Evolutionary conservation across 2,888 invertebrate species (phyloP).

Genomic region (Flexamia atlantica): DNA sequence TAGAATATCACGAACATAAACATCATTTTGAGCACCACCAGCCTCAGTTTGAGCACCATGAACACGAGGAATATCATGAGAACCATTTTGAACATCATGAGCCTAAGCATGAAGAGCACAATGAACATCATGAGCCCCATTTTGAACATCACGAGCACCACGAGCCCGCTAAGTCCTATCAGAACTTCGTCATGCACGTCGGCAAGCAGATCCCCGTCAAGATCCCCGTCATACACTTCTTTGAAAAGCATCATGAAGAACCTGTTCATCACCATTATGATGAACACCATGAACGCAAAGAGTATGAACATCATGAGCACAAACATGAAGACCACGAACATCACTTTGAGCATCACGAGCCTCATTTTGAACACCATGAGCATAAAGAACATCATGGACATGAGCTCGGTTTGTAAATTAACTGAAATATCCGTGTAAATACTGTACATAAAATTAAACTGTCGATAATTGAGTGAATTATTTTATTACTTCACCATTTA

Average conservation of each 20-base stretch:
- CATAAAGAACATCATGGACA: neutral
- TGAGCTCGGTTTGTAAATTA: neutral
- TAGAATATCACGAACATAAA: neutral
- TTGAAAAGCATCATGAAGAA: neutral
- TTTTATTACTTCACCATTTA: too few species aligned
- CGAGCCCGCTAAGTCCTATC: constrained; percentile 10
- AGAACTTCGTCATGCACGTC: constrained; percentile 5
- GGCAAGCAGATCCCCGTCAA: neutral
- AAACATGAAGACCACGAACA: neutral
- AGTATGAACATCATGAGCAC: neutral
- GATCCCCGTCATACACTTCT: neutral
- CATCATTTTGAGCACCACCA: neutral
- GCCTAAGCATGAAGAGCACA: neutral
- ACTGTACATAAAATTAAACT: too few species aligned
- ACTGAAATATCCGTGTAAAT: neutral
- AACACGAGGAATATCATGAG: neutral
- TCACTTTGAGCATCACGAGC: neutral
- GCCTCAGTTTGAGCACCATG: neutral
- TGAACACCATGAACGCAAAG: neutral
- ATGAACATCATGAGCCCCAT: neutral
- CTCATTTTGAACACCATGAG: neutral
- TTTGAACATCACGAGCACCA: constrained; percentile 12
- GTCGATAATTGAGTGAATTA: too few species aligned
- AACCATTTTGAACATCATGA: constrained; percentile 6
- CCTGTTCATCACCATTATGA: neutral